A percentile compares a stretch with the other conserved stretches of the same genome.
Evolutionary conservation across 2,113 vertebrate genomes (phyloP).

Genomic region (Cinclus cinclus): DNA sequence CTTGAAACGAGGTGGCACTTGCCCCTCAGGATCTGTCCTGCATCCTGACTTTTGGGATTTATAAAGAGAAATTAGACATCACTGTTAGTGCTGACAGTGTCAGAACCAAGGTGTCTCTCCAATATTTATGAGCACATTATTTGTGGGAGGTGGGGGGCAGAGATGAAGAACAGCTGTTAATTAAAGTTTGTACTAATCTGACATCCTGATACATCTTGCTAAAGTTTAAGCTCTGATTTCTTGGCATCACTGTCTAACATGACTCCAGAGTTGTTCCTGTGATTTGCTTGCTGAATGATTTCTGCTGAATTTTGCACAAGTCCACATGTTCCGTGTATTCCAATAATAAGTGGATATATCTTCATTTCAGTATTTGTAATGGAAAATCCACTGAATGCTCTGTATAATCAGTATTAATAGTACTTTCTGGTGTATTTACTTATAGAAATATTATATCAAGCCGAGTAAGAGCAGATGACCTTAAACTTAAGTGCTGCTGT

Average conservation of each 20-base stretch:
- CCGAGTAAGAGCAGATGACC: background rate
- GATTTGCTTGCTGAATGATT: background rate
- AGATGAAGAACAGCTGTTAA: background rate
- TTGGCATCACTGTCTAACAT: background rate
- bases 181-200: background rate
- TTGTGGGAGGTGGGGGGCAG: background rate
- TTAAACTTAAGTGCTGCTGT: constrained; percentile 4
- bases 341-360: background rate
- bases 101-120: background rate
- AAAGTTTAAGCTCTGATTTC: background rate
- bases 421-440: background rate
- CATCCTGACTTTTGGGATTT: background rate
- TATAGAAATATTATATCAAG: background rate
- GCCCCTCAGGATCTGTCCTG: background rate
- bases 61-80: background rate
- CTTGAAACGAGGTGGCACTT: background rate
- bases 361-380: background rate
- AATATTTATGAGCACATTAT: background rate
- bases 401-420: background rate
- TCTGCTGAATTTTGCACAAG: background rate
- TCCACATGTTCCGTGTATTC: background rate
- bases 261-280: background rate
- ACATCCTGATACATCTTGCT: background rate
- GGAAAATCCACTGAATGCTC: background rate
- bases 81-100: background rate